Evolutionary conservation across 2,113 vertebrate species (phyloP), one percentile per base, ranked within the genome.

Genomic region (Phainopepla nitens): DNA sequence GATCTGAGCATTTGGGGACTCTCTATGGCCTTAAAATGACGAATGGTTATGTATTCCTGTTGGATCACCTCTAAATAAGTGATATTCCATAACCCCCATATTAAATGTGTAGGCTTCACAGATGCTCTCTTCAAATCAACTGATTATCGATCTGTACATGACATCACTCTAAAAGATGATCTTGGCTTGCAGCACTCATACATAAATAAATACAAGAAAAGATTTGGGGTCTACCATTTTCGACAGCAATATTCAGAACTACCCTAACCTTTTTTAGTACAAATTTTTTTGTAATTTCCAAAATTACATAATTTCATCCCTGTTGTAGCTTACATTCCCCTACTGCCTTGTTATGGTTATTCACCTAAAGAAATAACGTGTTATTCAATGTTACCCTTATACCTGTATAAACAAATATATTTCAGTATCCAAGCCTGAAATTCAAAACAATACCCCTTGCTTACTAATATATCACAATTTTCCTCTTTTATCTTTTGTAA

Each of bases 21-120:
- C 89, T 91, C 49, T 53, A 20, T 42, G 44, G 72, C 61, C 49
- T 96, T 68, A 75, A 75, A 77, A 89, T 96, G 94, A 95, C 1
- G 0, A 93, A 91, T 87, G 70, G 61, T 57, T 79, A 75, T 12
- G 1, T 94, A 75, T 89, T 94, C 41, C 84, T 89, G 6, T 78
- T 89, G 62, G 66, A 90, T 94, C 31, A 69, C 80, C 94, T 91
- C 81, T 91, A 79, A 84, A 82, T 93, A 93, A 96, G 50, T 80
- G 87, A 72, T 89, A 89, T 51, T 60, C 53, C 31, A 69, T 94
- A 92, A 64, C 44, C 24, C 41, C 89, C 75, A 82, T 89, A 92
- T 94, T 87, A 97, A 95, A 96, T 90, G 61, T 85, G 69, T 64
- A 82, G 36, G 70, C 41, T 89, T 96, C 77, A 94, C 69, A 93